These are phyloP conservation scores for Odontomachus brunneus DNA, from an alignment of 1,140 invertebrate species.

Conservation along the genomic window DNA sequence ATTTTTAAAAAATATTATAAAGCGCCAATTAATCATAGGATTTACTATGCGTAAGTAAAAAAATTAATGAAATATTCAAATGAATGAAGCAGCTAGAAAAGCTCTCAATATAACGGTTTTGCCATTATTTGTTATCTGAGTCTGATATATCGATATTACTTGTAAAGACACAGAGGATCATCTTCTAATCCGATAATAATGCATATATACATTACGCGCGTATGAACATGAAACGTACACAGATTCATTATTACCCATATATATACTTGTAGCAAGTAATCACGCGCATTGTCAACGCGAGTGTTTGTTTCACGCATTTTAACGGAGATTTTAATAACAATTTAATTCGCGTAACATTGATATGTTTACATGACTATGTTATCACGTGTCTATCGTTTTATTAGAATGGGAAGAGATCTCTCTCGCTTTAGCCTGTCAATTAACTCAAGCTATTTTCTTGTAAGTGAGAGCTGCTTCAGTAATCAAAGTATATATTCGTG, in stretches of 20 bases:
- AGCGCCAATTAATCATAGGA: conserved; percentile 56
- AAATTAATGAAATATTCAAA: conserved; percentile 13
- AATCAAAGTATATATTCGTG: conserved; percentile 2
- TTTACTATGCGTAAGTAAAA: conserved; percentile 10
- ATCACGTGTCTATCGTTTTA: not conserved
- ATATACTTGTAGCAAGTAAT: conserved; percentile 7
- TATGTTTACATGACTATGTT: not conserved
- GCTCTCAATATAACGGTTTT: conserved; percentile 30
- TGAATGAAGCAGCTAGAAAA: conserved; percentile 7
- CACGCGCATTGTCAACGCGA: conserved; percentile 13
- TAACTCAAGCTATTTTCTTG: not conserved
- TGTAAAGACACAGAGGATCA: not conserved
- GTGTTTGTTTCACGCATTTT: not conserved
- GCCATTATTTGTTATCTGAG: conserved; percentile 74
- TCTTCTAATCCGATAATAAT: conserved; percentile 3
- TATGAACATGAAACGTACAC: not conserved
- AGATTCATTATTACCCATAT: not conserved
- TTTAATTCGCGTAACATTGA: conserved; percentile 7
- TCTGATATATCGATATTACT: conserved; percentile 50
- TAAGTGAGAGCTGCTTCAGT: not conserved
- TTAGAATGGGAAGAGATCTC: not conserved
- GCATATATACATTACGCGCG: not conserved
- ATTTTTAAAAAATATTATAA: conserved; percentile 46
- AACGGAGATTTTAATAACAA: not conserved
- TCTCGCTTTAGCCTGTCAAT: not conserved